These are phyloP conservation scores for Crematogaster levior DNA, from an alignment of 2,888 invertebrate genomes.

Conservation along the genomic window DNA sequence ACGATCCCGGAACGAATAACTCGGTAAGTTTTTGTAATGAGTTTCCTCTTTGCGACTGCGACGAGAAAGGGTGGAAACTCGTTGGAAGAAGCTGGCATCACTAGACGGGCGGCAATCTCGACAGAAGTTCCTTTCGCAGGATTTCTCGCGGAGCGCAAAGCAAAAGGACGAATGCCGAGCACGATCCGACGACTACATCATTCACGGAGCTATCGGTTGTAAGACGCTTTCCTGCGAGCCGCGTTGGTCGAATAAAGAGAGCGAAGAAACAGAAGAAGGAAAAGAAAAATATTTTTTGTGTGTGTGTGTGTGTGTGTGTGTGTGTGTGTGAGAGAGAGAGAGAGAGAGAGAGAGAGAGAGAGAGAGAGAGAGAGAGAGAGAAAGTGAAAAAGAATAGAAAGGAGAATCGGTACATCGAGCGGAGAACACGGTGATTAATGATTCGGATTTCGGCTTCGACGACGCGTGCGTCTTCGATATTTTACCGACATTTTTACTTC, in stretches of 20 bases:
- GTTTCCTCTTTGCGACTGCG: conserved; percentile 50
- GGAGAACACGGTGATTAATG: conserved; percentile 67
- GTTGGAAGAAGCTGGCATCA: conserved; percentile 39
- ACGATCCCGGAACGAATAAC: conserved; percentile 45
- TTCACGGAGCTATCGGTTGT: conserved; percentile 70
- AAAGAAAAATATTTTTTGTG: conserved; percentile 7
- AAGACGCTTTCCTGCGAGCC: conserved; percentile 60
- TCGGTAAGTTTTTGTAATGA: conserved; percentile 62
- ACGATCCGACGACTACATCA: conserved; percentile 72
- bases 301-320: too few relatives aligned
- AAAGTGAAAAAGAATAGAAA: background rate
- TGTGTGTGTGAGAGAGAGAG: background rate
- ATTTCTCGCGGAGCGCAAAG: conserved; percentile 52
- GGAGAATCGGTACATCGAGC: conserved; percentile 44
- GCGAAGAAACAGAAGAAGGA: conserved; percentile 12
- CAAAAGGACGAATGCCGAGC: conserved; percentile 70
- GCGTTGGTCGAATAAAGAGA: conserved; percentile 43
- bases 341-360: background rate
- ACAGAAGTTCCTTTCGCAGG: conserved; percentile 58
- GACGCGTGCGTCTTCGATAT: conserved; percentile 58
- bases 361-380: background rate
- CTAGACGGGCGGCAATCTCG: conserved; percentile 58
- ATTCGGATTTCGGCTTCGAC: conserved; percentile 67
- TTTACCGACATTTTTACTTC: conserved; percentile 60
- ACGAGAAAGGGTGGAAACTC: conserved; percentile 39